phyloP scores from a whole-genome alignment of 1,140 invertebrate species.

The Akabosia matsudoensis region DNA sequence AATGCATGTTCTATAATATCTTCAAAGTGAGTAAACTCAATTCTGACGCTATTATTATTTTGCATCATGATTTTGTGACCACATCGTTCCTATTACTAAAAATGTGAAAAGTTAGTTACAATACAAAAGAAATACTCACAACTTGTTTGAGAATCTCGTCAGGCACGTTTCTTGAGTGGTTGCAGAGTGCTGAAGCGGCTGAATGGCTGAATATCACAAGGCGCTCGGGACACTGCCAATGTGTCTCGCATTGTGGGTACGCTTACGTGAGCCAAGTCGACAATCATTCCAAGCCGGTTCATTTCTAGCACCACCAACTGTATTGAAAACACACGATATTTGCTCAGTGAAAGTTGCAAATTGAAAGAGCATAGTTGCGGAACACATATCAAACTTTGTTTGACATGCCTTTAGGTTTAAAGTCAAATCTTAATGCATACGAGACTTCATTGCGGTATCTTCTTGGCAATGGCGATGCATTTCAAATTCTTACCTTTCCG shows the following conservation, averaged over 20 bases:
- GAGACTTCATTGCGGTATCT: background rate
- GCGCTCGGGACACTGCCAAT: slow-evolving; percentile 51
- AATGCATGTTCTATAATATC: too few species aligned
- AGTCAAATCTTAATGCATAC: background rate
- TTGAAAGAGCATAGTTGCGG: too few species aligned
- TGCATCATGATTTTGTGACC: background rate
- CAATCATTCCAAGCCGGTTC: slow-evolving; percentile 54
- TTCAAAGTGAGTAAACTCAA: too few species aligned
- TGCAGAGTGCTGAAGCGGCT: slow-evolving; percentile 54
- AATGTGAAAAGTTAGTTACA: background rate
- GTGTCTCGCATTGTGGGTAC: slow-evolving; percentile 54
- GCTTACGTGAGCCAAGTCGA: slow-evolving; percentile 57
- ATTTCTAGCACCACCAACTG: slow-evolving; percentile 47
- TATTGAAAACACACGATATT: background rate
- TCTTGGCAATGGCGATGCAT: background rate
- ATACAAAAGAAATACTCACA: slow-evolving; percentile 48
- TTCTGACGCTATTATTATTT: background rate
- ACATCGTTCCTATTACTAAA: too few species aligned
- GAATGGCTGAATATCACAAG: slow-evolving; percentile 59
- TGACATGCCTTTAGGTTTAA: too few species aligned
- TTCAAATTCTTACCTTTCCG: slow-evolving; percentile 60
- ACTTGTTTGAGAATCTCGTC: slow-evolving; percentile 54
- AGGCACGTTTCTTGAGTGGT: slow-evolving; percentile 56
- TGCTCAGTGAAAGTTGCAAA: too few species aligned
- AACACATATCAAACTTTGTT: too few species aligned